Base-by-base conservation (phyloP, 1,140 invertebrate species). In the Anastrepha obliqua region DNA sequence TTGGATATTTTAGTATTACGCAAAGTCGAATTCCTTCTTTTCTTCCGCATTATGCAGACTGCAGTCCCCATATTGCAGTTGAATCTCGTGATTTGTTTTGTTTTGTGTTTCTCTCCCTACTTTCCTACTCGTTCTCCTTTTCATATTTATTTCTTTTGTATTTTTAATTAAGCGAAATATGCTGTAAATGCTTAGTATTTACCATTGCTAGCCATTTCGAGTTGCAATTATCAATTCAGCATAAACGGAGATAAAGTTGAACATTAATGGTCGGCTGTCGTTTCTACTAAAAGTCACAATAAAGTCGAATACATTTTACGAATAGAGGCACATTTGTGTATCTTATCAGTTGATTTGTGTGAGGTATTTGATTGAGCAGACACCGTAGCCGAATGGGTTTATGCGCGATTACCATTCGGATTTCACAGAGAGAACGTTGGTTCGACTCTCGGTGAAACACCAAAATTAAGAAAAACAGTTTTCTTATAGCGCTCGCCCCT, bases 121-220 rank as follows among this genome's bases (percentile, higher is more conserved):
- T 17, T 74, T 74, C 17, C 2, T 62, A 62, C 4, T 62, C 6
- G 6, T 74, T 74, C 2, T 74, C 39, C 3, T 47, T 74, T 17
- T 13, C 51, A 42, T 29, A 67, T 20, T 44, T 20, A 29, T 81
- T 81, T 29, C 20, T 6, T 17, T 62, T 29, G 6, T 55, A 29
- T 29, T 70, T 81, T 81, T 81, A 81, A 81, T 81, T 55, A 55
- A 55, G n/a, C 74, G n/a, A 81, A 81, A 81, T 81, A 81, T 81
- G 17, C 29, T 20, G 7, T 47, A 51, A 81, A 55, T 55, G 20
- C 20, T 29, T 51, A 17, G n/a, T 9, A 2, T 29, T 55, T 17
- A 13, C n/a, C 74, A 29, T 81, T 81, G 74, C 29, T 81, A 13
- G 20, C 74, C 47, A 78, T 13, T 58, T 81, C 8, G 47, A 58